These are phyloP conservation scores for Mus spicilegus DNA, from an alignment of 2,113 vertebrate genomes.

Conservation along the genomic window DNA sequence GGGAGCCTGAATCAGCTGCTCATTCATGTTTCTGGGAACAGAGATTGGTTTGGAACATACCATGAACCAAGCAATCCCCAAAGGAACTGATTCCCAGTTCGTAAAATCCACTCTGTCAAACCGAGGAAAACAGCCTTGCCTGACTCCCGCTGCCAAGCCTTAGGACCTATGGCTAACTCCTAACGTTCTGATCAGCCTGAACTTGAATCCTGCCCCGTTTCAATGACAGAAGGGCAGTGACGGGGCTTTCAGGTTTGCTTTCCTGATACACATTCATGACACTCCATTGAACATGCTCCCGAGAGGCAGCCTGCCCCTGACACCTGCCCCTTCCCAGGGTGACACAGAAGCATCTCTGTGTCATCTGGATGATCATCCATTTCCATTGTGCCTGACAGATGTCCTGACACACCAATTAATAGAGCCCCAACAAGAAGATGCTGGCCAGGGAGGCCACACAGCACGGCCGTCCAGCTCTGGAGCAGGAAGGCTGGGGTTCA, in stretches of 20 bases:
- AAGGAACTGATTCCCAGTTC: not conserved
- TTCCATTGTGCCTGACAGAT: conserved; percentile 70
- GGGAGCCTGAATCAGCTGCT: not conserved
- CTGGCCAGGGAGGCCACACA: conserved; percentile 55
- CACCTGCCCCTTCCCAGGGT: not conserved
- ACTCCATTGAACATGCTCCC: conserved; percentile 18
- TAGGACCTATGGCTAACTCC: fast-evolving
- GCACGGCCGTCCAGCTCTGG: not conserved
- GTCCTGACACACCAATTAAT: conserved; percentile 77
- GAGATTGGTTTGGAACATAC: not conserved
- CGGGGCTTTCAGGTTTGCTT: not conserved
- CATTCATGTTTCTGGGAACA: not conserved
- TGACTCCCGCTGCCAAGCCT: not conserved
- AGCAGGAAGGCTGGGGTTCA: not conserved
- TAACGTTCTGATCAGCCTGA: not conserved
- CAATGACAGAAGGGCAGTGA: not conserved
- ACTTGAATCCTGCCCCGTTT: not conserved
- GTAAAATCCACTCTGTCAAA: not conserved
- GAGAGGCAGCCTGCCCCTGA: not conserved
- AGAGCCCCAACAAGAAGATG: conserved; percentile 59
- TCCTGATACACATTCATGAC: conserved; percentile 49
- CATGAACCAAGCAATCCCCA: not conserved
- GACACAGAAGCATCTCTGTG: not conserved
- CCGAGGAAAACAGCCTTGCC: fast-evolving
- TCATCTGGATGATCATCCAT: conserved; percentile 71